Percentiles rank a stretch among this genome's conserved stretches.
phyloP scores from a whole-genome alignment of 2,113 vertebrate genomes.

The Procapra przewalskii region DNA sequence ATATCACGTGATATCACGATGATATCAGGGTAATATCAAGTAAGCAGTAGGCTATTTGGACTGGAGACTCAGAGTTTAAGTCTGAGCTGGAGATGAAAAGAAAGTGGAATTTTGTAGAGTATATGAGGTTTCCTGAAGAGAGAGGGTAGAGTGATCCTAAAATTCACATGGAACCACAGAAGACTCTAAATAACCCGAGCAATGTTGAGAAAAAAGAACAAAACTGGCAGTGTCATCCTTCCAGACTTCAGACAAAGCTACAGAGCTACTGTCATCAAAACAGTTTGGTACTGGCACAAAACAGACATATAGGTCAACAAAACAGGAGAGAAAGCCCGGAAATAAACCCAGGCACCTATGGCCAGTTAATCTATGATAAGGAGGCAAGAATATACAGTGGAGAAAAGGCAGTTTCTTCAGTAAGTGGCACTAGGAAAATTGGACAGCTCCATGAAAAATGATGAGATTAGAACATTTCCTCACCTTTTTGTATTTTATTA shows the following conservation, averaged over 20 bases:
- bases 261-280: neutral
- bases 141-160: neutral
- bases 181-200: neutral
- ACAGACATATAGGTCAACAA: neutral
- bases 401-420: neutral
- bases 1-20: neutral
- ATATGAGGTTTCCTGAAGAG: neutral
- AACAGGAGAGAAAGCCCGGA: neutral
- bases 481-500: neutral
- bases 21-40: neutral
- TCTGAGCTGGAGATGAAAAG: neutral
- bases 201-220: neutral
- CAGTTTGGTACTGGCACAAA: neutral
- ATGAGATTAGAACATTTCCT: neutral
- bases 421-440: neutral
- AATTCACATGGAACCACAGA: neutral
- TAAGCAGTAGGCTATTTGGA: neutral
- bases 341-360: neutral
- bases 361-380: neutral
- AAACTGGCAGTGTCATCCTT: neutral
- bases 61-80: neutral
- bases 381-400: neutral
- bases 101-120: neutral
- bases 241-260: neutral
- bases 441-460: neutral